Percentiles rank a stretch among this genome's conserved stretches.
These are phyloP conservation scores for Trematocara variabile DNA, from an alignment of 2,113 vertebrate species.

Conservation along the genomic window DNA sequence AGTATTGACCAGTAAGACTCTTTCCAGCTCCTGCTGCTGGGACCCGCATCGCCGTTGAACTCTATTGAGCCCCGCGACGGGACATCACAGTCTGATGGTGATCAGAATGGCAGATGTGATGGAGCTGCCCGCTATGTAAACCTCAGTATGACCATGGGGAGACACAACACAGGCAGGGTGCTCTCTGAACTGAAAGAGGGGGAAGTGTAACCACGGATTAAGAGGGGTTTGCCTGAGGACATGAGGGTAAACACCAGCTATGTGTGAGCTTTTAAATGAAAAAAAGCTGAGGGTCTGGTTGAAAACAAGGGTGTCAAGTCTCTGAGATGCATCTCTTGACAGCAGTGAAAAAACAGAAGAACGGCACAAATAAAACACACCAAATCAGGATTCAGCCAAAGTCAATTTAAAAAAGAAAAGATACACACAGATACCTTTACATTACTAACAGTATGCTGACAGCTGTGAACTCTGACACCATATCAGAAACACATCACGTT, in stretches of 20 bases:
- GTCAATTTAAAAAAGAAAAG: background rate
- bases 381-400: background rate
- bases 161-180: background rate
- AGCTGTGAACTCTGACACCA: slow-evolving; percentile 19
- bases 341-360: background rate
- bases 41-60: background rate
- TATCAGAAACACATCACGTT: background rate
- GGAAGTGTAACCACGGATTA: background rate
- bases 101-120: background rate
- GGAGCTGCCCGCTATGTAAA: background rate
- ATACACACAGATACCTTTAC: background rate
- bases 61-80: slow-evolving; percentile 9
- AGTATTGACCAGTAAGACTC: slow-evolving; percentile 25
- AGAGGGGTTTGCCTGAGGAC: background rate
- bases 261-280: background rate
- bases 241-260: background rate
- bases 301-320: background rate
- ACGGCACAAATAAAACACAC: background rate
- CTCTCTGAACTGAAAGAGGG: slow-evolving; percentile 2
- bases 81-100: background rate
- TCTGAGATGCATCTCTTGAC: background rate
- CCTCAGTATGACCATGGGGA: background rate
- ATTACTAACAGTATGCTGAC: background rate
- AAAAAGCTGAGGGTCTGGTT: background rate
- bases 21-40: slow-evolving; percentile 1